phyloP scores from a whole-genome alignment of 2,888 invertebrate species.

The Leucoptera coffeella region DNA sequence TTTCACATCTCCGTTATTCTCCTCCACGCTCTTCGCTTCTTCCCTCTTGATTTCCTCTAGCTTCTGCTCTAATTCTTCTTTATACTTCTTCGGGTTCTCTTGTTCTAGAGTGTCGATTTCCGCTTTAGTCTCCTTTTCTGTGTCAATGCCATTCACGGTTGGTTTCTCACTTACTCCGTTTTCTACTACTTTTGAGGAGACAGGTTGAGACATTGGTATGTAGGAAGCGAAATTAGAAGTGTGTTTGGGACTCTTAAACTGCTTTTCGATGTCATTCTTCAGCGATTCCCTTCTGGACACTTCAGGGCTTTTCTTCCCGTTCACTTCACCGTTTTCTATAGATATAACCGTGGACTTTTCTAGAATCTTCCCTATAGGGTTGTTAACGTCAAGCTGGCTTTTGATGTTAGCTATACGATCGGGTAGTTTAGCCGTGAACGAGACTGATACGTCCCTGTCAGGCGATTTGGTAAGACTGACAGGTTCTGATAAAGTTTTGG shows the following conservation, averaged over 20 bases:
- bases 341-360: conserved; percentile 46
- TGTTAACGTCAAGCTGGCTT: conserved; percentile 43
- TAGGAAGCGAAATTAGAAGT: conserved; percentile 58
- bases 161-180: too few species aligned
- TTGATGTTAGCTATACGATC: conserved; percentile 39
- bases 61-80: too few species aligned
- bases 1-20: conserved; percentile 33
- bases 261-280: conserved; percentile 36
- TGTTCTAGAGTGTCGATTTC: too few species aligned
- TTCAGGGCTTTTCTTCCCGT: conserved; percentile 14
- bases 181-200: conserved; percentile 22
- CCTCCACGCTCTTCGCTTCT: conserved; percentile 40
- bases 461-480: conserved; percentile 22
- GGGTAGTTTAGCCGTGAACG: conserved; percentile 27
- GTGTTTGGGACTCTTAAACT: conserved; percentile 40
- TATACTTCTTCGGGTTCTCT: too few species aligned
- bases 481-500: conserved; percentile 40
- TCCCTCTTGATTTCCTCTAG: too few species aligned
- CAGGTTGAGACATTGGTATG: conserved; percentile 49
- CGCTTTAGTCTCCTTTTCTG: too few species aligned
- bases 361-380: conserved; percentile 44
- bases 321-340: conserved; percentile 33
- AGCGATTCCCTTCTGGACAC: conserved; percentile 18
- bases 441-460: conserved; percentile 30
- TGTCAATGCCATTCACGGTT: too few species aligned